Evolutionary conservation across 1,140 invertebrate genomes (phyloP), one percentile per base, ranked within the genome.

Genomic region (Zaprionus gabonicus): DNA sequence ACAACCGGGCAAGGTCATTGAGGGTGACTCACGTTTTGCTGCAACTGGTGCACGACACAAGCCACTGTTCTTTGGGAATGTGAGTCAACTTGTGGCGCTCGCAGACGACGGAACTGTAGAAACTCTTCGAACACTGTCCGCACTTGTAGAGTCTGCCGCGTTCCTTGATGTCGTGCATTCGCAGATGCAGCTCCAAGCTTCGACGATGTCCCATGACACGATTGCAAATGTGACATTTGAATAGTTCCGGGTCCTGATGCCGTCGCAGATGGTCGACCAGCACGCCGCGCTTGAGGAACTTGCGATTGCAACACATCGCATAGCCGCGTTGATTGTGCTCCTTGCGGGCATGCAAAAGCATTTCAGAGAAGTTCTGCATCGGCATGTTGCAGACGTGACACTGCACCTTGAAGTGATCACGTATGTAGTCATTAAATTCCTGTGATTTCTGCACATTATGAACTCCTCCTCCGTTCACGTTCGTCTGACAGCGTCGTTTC

Each of bases 1-100:
- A 51, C 46, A 51, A 51, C 9, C 13, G 46, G 20, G 4, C 46
- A 51, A 23, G n/a, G 46, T 10, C 6, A 51, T 25, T 23, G 23
- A 23, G 5, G 12, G 2, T 12, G 7, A 57, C 85, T 80, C 25
- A 90, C 85, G 70, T 82, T 46, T 91, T 91, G 1, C 60, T 77
- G 68, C 87, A 91, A 23, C 46, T 63, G 13, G 78, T 66, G 65
- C 88, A 91, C 20, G 44, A 20, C 7, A 80, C 56, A 12, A 73
- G 59, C 72, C 88, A 91, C 49, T 88, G 88, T 3, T 91, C 88
- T 55, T 87, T 75, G 25, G 87, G 88, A 72, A 91, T 80, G 70
- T 91, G 87, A 7, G 71, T 91, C 0, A 82, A 36, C 28, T 90
- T 90, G 49, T 91, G 87, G 13, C 87, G 78, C 13, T 87, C 78